Conservation (phyloP, 1,140 invertebrate species). For the Oryzaephilus surinamensis region DNA sequence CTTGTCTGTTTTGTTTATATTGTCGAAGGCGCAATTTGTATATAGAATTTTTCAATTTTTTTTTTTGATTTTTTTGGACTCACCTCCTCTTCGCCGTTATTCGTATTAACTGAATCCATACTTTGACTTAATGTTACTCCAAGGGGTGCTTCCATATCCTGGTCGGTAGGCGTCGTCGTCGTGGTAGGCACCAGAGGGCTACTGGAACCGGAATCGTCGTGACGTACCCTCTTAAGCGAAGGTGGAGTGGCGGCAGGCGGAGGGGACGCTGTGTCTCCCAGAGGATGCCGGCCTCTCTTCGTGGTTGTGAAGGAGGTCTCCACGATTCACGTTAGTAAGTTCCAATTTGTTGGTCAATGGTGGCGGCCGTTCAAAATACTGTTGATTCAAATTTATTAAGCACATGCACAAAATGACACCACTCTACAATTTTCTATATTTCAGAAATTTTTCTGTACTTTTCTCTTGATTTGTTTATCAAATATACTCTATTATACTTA, state of each 20-base stretch:
- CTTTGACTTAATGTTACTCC: constrained; percentile 64
- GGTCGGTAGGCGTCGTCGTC: too few relatives aligned
- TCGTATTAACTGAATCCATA: constrained; percentile 88
- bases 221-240: constrained; percentile 45
- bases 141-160: constrained; percentile 42
- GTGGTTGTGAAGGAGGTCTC: constrained; percentile 32
- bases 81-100: constrained; percentile 84
- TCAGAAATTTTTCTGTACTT: too few relatives aligned
- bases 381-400: constrained; percentile 11
- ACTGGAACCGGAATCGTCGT: constrained; percentile 37
- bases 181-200: constrained; percentile 33
- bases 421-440: too few relatives aligned
- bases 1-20: not conserved
- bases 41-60: not conserved
- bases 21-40: constrained; percentile 2
- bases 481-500: too few relatives aligned
- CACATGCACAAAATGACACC: constrained; percentile 17
- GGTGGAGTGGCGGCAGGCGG: constrained; percentile 32
- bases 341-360: too few relatives aligned
- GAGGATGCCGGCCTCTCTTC: constrained; percentile 35
- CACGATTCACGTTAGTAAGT: constrained; percentile 30
- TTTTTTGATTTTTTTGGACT: constrained; percentile 30
- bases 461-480: too few relatives aligned
- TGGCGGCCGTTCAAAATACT: constrained; percentile 10
- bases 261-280: constrained; percentile 33